phyloP scores from a whole-genome alignment of 2,888 invertebrate species.

The Diplolepis rosae region DNA sequence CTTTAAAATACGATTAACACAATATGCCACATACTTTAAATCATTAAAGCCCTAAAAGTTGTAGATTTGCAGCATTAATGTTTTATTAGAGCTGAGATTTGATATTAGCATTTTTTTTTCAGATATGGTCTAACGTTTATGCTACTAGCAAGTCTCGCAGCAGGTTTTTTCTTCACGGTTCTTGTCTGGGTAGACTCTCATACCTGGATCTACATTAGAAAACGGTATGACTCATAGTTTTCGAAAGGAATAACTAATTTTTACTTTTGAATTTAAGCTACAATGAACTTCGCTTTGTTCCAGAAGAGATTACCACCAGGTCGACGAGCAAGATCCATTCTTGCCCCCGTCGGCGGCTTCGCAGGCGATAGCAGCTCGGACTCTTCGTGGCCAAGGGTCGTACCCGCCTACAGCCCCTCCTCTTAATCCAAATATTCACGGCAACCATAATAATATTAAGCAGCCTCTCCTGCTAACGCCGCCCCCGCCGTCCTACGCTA shows the following conservation, averaged over 20 bases:
- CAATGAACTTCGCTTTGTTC: slow-evolving; percentile 58
- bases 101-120: slow-evolving; percentile 32
- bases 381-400: slow-evolving; percentile 83
- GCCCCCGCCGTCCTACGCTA: slow-evolving; percentile 79
- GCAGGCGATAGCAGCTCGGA: slow-evolving; percentile 79
- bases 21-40: too few relatives aligned
- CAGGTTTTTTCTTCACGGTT: slow-evolving; percentile 92
- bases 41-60: too few relatives aligned
- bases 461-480: slow-evolving; percentile 76
- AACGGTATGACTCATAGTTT: slow-evolving; percentile 78
- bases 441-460: slow-evolving; percentile 77
- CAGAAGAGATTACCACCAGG: slow-evolving; percentile 86
- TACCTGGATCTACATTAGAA: slow-evolving; percentile 97
- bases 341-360: slow-evolving; percentile 79
- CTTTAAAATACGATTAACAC: too few relatives aligned
- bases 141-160: slow-evolving; percentile 88
- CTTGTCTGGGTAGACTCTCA: slow-evolving; percentile 96
- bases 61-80: too few relatives aligned
- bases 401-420: slow-evolving; percentile 79
- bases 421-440: slow-evolving; percentile 75
- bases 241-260: neutral
- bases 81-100: neutral
- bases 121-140: slow-evolving; percentile 86
- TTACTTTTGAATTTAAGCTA: slow-evolving; percentile 34
- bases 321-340: slow-evolving; percentile 90